Base-by-base conservation (phyloP, 2,113 vertebrate genomes). In the Lontra canadensis region DNA sequence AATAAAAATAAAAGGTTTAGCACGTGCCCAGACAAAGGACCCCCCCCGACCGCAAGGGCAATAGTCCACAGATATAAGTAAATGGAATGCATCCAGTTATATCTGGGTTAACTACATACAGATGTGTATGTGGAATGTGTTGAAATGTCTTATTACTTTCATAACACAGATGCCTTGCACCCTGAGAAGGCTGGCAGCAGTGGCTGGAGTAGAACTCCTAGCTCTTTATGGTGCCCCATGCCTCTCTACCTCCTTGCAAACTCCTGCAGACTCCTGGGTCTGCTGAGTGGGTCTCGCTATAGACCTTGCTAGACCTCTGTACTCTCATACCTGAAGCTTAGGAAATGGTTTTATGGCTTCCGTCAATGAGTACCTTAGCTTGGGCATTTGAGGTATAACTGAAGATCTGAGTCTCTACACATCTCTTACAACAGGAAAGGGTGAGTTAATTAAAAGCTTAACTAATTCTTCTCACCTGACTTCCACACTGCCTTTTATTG, bases 391-490 rank as follows among this genome's bases (percentile, higher is more conserved):
- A 92, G 82, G 47, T 6, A 42, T 55, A 88, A 82, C 31, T 31
- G 44, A 88, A 83, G 42, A 47, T 39, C 69, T 29, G 61, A 84
- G 8, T 63, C 78, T 95, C 47, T 80, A 65, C 21, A 49, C 83
- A 83, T 57, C 42, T 36, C 36, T 61, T 57, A 73, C 34, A 11
- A 79, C 39, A 95, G 67, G 69, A 84, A 97, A 95, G 71, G 9
- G 67, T 34, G 79, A 94, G 74, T 96, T 98, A 97, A 95, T 96
- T 95, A 97, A 95, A 98, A 92, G 83, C 94, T 95, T 97, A 97
- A 96, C 95, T 96, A 96, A 97, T 92, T 93, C 80, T 96, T 74
- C 82, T 94, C 94, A 55, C 34, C 69, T 2, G 1, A 90, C 73
- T 93, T 86, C 89, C 55, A 76, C 57, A 25, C 42, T 23, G 82